Conservation (phyloP, 2,888 invertebrate species). For the Thera obeliscata region DNA sequence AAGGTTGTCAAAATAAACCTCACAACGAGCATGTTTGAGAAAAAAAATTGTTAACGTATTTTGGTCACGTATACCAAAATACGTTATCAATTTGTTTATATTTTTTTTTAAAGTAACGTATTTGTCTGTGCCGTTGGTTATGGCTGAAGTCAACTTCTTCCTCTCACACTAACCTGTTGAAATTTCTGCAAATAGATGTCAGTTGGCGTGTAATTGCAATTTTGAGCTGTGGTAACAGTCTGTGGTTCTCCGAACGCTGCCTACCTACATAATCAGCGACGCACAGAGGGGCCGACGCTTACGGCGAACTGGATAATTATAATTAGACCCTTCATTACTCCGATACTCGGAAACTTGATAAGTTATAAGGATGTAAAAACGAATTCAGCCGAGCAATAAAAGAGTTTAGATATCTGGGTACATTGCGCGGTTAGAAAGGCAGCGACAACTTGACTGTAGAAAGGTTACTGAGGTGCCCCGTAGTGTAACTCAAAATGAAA, state of each 20-base stretch:
- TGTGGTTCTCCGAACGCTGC: constrained; percentile 58
- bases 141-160: neutral
- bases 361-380: constrained; percentile 27
- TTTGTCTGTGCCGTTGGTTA: neutral
- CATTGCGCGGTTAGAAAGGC: no score
- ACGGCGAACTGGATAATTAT: constrained; percentile 69
- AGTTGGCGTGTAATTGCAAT: constrained; percentile 48
- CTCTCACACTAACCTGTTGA: constrained; percentile 20
- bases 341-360: constrained; percentile 61
- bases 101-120: no score
- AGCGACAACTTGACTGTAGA: no score
- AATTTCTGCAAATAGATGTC: constrained; percentile 45
- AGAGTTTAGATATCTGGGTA: constrained; percentile 15
- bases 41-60: no score
- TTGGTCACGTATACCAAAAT: no score
- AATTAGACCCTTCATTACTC: constrained; percentile 67
- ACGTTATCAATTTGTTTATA: no score
- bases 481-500: no score
- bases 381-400: constrained; percentile 24
- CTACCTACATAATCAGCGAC: constrained; percentile 59
- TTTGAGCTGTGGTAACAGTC: constrained; percentile 53
- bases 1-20: no score
- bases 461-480: no score
- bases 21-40: no score
- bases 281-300: constrained; percentile 59